Evolutionary conservation across 1,140 invertebrate genomes (phyloP).

Genomic region (Lepidurus arcticus): DNA sequence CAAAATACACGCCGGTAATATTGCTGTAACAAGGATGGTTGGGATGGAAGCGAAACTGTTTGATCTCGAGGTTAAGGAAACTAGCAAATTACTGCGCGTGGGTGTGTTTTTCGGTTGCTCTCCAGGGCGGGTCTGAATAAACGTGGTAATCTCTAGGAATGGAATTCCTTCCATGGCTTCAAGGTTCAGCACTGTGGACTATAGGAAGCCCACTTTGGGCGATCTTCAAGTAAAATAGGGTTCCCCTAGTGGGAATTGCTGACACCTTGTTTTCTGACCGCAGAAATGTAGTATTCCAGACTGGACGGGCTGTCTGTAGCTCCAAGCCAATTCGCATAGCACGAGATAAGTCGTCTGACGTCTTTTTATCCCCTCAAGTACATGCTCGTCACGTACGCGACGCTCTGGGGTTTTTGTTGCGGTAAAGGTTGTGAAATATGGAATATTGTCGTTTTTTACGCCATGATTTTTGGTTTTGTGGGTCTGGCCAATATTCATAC

Average conservation of each 20-base stretch:
- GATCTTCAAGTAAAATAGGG: no score
- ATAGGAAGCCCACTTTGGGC: no score
- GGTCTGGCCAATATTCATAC: not conserved
- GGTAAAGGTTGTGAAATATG: not conserved
- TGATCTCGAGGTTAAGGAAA: no score
- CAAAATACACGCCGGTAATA: no score
- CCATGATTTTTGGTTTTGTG: not conserved
- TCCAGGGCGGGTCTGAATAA: no score
- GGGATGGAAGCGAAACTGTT: no score
- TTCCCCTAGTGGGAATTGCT: not conserved
- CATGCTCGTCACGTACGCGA: not conserved
- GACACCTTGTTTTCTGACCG: slow-evolving; percentile 8
- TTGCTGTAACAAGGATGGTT: no score
- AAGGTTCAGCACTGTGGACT: no score
- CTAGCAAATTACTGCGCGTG: no score
- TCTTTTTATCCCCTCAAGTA: not conserved
- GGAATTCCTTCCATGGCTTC: no score
- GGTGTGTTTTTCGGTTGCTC: no score
- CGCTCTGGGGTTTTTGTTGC: not conserved
- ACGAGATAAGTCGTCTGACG: not conserved
- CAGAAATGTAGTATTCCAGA: not conserved
- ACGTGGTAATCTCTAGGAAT: no score
- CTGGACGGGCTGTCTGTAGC: not conserved
- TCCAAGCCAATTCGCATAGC: not conserved
- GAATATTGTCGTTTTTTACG: not conserved